Percentiles rank a stretch among this genome's conserved stretches.
Evolutionary conservation across 2,113 vertebrate genomes (phyloP).

Genomic region (Atherinomorus stipes): DNA sequence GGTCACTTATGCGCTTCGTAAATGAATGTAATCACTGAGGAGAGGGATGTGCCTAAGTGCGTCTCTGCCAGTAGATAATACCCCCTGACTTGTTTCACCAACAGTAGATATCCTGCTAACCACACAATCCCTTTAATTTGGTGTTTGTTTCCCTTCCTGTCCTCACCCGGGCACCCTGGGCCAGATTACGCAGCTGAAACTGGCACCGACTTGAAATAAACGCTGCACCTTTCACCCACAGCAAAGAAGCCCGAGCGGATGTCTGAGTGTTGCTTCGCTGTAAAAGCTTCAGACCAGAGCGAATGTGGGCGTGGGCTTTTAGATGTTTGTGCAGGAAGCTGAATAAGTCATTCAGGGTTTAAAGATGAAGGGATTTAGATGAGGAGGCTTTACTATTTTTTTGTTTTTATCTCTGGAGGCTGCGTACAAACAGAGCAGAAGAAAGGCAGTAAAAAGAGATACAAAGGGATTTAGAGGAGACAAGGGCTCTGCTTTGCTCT

Average conservation of each 20-base stretch:
- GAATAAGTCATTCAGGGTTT: constrained; percentile 45
- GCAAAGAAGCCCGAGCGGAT: constrained; percentile 37
- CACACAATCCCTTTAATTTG: constrained; percentile 12
- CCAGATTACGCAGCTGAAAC: constrained; percentile 43
- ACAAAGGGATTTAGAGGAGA: constrained; percentile 48
- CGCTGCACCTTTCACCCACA: constrained; percentile 49
- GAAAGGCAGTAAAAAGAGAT: constrained; percentile 32
- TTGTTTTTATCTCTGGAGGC: constrained; percentile 44
- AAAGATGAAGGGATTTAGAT: constrained; percentile 57
- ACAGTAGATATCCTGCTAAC: constrained; percentile 19
- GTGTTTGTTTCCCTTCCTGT: constrained; percentile 11
- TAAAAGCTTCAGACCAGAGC: constrained; percentile 32
- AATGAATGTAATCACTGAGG: constrained; percentile 28
- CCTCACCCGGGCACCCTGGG: constrained; percentile 4
- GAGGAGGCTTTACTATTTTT: constrained; percentile 34
- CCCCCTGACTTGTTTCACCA: constrained; percentile 34
- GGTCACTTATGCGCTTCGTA: neutral
- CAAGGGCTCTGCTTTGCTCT: constrained; percentile 26
- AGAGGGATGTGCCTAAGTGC: constrained; percentile 13
- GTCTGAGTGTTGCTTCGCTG: constrained; percentile 26
- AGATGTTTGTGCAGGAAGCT: constrained; percentile 29
- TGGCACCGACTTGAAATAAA: constrained; percentile 45
- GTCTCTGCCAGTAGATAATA: constrained; percentile 30
- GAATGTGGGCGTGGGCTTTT: constrained; percentile 12
- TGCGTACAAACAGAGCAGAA: constrained; percentile 31